These are phyloP conservation scores for Eclectus roratus DNA, from an alignment of 2,113 vertebrate genomes.

Conservation along the genomic window DNA sequence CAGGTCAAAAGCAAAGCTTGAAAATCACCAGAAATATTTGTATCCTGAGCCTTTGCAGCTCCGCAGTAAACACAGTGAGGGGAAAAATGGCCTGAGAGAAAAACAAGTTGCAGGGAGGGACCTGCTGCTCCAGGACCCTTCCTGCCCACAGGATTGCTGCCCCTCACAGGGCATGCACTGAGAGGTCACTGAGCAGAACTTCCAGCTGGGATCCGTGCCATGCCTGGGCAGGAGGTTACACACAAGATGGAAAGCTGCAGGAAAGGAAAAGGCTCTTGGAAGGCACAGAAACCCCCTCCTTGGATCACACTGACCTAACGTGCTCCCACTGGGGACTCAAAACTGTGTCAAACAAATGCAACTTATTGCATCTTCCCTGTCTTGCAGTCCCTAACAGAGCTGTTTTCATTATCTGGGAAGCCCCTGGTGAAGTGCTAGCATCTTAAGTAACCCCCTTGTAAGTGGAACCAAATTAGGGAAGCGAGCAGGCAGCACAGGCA, in stretches of 20 bases:
- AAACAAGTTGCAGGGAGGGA: background rate
- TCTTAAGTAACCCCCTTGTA: background rate
- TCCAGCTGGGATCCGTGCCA: background rate
- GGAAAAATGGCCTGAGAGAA: background rate
- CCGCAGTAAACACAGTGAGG: background rate
- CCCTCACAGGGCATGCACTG: background rate
- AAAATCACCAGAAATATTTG: background rate
- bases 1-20: background rate
- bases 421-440: background rate
- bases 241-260: background rate
- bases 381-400: background rate
- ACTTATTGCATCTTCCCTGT: background rate
- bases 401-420: background rate
- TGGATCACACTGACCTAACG: background rate
- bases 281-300: fast-evolving
- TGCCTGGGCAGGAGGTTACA: background rate
- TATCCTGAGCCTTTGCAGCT: background rate
- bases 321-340: background rate
- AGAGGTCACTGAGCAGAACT: background rate
- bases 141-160: background rate
- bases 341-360: background rate
- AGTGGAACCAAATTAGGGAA: background rate
- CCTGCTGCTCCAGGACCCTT: too few species aligned
- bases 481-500: background rate
- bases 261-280: background rate